Conservation (phyloP, 1,140 invertebrate genomes). For the Lutraria rhynchaena region DNA sequence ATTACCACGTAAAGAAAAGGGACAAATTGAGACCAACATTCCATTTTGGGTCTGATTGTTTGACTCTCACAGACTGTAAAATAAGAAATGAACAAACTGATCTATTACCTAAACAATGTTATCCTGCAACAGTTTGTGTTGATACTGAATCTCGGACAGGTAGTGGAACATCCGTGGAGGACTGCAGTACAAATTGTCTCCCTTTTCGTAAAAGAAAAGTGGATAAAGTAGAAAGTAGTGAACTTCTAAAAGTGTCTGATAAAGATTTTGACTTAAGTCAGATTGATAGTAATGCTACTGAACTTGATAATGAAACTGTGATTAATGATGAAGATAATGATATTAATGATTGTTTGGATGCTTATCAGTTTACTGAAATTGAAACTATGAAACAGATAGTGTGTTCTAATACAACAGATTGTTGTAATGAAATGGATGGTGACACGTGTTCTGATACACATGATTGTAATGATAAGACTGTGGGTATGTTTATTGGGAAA, state of each 20-base stretch:
- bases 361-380: too few relatives aligned
- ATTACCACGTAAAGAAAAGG: conserved; percentile 58
- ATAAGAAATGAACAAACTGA: conserved; percentile 7
- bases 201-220: conserved; percentile 51
- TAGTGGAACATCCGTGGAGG: conserved; percentile 21
- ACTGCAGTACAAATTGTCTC: conserved; percentile 29
- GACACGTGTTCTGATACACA: too few relatives aligned
- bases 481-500: too few relatives aligned
- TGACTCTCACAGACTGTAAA: conserved; percentile 57
- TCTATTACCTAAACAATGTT: too few relatives aligned
- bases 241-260: neutral
- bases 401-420: too few relatives aligned
- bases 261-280: neutral
- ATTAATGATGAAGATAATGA: neutral
- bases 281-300: neutral
- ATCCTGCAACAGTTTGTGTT: too few relatives aligned
- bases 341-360: too few relatives aligned
- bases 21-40: conserved; percentile 58
- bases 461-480: neutral
- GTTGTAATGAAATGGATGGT: too few relatives aligned
- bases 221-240: neutral
- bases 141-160: neutral
- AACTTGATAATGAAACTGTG: neutral
- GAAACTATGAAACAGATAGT: too few relatives aligned
- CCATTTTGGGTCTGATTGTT: conserved; percentile 57